Base-by-base conservation (phyloP, 2,113 vertebrate genomes). In the Leucosticte australis region DNA sequence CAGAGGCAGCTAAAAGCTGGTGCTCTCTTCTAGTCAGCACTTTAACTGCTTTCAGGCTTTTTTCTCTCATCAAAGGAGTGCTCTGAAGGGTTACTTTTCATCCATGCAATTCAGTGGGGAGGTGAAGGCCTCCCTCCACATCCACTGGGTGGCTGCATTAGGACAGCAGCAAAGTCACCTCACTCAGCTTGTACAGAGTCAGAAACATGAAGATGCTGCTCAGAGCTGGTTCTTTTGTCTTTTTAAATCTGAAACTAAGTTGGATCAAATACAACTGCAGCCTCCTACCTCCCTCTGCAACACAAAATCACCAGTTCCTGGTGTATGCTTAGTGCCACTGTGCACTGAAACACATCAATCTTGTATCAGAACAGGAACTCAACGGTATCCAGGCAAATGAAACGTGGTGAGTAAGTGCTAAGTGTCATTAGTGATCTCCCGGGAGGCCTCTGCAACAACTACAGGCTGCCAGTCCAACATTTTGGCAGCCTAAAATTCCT, bases 81-180 rank as follows among this genome's bases (percentile, higher is more conserved):
- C 27, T 87, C 31, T 60, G 59, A 44, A 33, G 53, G 53, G 56
- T 50, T 42, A 30, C 18, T 77, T 67, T 21, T 13, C 83, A 81
- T 33, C 55, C 42, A 28, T 4, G 6, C 27, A 14, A 7, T 21
- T 13, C 1, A 16, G 7, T 1, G 16, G 35, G 33, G 44, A 55
- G 15, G 24, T 8, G 13, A 46, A 59, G 42, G 55, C 13, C 47
- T 68, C 50, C 62, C 41, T 42, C 20, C 44, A 15, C 7, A 18
- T 0, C 2, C 13, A 8, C 27, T 18, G 11, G 21, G 37, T 15
- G 16, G 4, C 46, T 7, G 33, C 1, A 2, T 9, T 39, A 21
- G 28, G 41, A 46, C 37, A 77, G 41, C 62, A 57, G 69, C 35
- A n/a, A 50, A 33, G 13, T 10, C 64, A 20, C 24, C 67, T 64